Percentiles rank a stretch among this genome's conserved stretches.
These are phyloP conservation scores for Corbicula japonica DNA, from an alignment of 2,888 invertebrate species.

Conservation along the genomic window DNA sequence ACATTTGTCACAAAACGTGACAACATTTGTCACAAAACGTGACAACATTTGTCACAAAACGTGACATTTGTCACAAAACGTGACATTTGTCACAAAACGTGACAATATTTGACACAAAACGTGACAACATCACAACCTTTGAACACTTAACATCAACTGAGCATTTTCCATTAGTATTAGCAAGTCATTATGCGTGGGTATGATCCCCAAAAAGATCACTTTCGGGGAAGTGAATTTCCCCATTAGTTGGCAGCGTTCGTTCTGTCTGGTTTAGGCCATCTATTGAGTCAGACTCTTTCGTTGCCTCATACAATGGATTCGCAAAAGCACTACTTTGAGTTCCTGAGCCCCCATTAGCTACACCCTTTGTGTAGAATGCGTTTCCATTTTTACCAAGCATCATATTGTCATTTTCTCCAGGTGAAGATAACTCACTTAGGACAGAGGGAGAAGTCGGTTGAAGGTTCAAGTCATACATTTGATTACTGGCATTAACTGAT, in stretches of 20 bases:
- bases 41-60: too few relatives aligned
- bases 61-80: too few relatives aligned
- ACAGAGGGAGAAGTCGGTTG: constrained; percentile 42
- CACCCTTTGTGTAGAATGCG: constrained; percentile 69
- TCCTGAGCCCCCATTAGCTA: constrained; percentile 44
- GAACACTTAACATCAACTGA: too few relatives aligned
- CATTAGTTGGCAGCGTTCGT: constrained; percentile 40
- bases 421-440: constrained; percentile 47
- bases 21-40: too few relatives aligned
- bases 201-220: constrained; percentile 25
- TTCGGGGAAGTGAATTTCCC: constrained; percentile 47
- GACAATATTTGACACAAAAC: too few relatives aligned
- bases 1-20: too few relatives aligned
- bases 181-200: constrained; percentile 34
- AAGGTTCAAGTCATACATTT: constrained; percentile 74
- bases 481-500: constrained; percentile 75
- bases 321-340: constrained; percentile 71
- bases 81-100: too few relatives aligned
- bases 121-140: too few relatives aligned
- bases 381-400: constrained; percentile 72
- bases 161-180: constrained; percentile 7
- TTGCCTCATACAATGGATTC: constrained; percentile 77
- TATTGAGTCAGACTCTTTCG: constrained; percentile 34
- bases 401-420: constrained; percentile 63
- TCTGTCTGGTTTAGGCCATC: constrained; percentile 37